Conservation (phyloP, 2,888 invertebrate genomes). For the Stenurella melanura region DNA sequence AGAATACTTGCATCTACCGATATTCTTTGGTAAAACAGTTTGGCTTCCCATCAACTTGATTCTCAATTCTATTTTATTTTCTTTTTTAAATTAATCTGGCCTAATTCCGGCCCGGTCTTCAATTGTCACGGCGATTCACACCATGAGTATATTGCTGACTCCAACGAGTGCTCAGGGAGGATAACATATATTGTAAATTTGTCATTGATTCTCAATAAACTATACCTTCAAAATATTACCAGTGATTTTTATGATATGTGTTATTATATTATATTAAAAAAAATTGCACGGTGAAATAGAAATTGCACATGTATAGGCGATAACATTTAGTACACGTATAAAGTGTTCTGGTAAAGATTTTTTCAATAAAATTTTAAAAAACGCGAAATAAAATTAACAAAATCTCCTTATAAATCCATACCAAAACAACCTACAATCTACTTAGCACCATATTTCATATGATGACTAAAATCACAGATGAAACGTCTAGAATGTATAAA, state of each 20-base stretch:
- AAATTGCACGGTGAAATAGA: constrained; percentile 52
- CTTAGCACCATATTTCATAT: constrained; percentile 69
- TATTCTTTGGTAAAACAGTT: background rate
- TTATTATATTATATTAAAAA: constrained; percentile 32
- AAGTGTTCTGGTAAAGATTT: constrained; percentile 39
- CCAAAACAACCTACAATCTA: constrained; percentile 46
- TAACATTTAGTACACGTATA: constrained; percentile 49
- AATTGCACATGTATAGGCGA: constrained; percentile 58
- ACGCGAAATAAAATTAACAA: constrained; percentile 33
- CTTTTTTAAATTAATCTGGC: too few relatives aligned
- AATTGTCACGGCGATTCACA: too few relatives aligned
- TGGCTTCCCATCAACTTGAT: background rate
- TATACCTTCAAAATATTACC: constrained; percentile 17
- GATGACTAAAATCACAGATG: constrained; percentile 69
- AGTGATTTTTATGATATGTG: constrained; percentile 43
- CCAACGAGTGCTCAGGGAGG: too few relatives aligned
- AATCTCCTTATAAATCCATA: constrained; percentile 22
- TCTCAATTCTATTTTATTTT: too few relatives aligned
- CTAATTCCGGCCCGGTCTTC: too few relatives aligned
- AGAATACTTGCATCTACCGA: too few relatives aligned
- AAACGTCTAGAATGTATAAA: constrained; percentile 51
- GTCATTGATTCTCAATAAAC: background rate
- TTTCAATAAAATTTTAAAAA: constrained; percentile 10
- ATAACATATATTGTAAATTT: too few relatives aligned
- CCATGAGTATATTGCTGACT: too few relatives aligned